Conservation (phyloP, 2,113 vertebrate species). For the Burhinus oedicnemus region DNA sequence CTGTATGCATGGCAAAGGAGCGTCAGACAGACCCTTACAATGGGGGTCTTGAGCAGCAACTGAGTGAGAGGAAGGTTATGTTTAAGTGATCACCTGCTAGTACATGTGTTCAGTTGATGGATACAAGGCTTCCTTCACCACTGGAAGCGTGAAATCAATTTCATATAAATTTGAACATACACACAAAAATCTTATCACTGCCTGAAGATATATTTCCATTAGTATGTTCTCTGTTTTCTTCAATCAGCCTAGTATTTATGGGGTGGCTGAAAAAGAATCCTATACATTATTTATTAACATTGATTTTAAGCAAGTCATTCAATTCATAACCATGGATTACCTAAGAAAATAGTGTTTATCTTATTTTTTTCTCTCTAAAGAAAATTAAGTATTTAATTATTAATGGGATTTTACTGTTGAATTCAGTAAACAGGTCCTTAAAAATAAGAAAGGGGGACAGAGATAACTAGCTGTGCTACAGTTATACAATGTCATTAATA, state of each 20-base stretch:
- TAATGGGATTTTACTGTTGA: neutral
- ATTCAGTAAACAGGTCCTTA: neutral
- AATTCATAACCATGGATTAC: slow-evolving; percentile 36
- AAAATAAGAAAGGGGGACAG: neutral
- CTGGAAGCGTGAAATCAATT: neutral
- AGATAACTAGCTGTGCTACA: neutral
- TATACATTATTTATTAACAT: slow-evolving; percentile 30
- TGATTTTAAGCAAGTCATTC: slow-evolving; percentile 35
- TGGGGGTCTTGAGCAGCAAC: neutral
- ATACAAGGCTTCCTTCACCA: neutral
- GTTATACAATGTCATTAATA: neutral
- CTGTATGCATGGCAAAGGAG: neutral
- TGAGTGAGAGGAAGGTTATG: neutral
- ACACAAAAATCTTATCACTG: neutral
- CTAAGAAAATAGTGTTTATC: slow-evolving; percentile 24
- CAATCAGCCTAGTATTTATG: slow-evolving; percentile 19
- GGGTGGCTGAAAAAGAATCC: neutral
- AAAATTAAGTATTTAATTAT: slow-evolving; percentile 40
- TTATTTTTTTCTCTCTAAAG: slow-evolving; percentile 6
- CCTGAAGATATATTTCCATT: neutral
- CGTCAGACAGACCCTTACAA: neutral
- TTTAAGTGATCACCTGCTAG: neutral
- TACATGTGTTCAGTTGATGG: neutral
- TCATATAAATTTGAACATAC: neutral
- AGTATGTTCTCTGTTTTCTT: neutral